Percentiles rank a stretch among this genome's conserved stretches.
These are phyloP conservation scores for Saturnia pavonia DNA, from an alignment of 2,888 invertebrate species.

Conservation along the genomic window DNA sequence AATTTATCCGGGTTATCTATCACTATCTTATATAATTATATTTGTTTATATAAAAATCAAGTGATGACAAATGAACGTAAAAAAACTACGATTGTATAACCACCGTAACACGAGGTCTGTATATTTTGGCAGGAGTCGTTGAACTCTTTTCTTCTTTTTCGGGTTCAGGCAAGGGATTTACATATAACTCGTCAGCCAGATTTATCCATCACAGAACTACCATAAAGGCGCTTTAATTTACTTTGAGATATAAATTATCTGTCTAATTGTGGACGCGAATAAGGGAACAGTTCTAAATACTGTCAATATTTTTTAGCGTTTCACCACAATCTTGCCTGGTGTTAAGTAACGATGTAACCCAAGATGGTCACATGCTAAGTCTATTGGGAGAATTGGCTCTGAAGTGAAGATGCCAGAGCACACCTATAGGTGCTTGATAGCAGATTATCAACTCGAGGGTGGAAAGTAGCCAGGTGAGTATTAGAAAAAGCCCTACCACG, in stretches of 20 bases:
- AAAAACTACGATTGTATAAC: neutral
- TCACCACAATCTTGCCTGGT: too few species aligned
- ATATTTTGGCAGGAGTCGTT: conserved; percentile 27
- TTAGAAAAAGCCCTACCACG: too few species aligned
- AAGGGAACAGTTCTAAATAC: too few species aligned
- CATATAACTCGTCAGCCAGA: neutral
- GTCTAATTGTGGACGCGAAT: too few species aligned
- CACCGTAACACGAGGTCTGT: neutral
- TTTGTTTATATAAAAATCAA: neutral
- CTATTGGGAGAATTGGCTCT: too few species aligned
- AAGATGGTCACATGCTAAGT: too few species aligned
- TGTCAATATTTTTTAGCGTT: too few species aligned
- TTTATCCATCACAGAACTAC: neutral
- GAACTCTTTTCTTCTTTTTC: conserved; percentile 36
- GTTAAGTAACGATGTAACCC: too few species aligned
- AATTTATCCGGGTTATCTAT: neutral
- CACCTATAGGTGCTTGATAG: too few species aligned
- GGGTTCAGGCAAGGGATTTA: neutral
- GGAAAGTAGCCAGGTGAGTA: too few species aligned
- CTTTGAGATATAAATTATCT: neutral
- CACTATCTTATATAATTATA: neutral
- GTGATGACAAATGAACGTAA: neutral
- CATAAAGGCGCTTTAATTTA: neutral
- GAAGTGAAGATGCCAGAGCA: too few species aligned
- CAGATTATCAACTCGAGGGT: too few species aligned